Conservation (phyloP, 2,888 invertebrate genomes). For the Atrina japonica region DNA sequence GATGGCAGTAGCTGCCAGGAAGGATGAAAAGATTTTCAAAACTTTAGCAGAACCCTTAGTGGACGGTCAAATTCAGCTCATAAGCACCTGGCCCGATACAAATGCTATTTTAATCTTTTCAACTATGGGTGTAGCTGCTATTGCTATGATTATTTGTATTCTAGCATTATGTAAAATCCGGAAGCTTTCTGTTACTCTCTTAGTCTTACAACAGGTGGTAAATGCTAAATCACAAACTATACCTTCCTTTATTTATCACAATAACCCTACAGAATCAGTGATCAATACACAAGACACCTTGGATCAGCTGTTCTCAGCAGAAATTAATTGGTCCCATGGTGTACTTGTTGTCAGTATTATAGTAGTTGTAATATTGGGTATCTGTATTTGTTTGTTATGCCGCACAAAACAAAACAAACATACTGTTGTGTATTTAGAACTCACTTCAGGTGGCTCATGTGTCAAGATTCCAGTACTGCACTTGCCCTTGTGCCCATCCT, state of each 20-base stretch:
- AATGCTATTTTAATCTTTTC: constrained; percentile 13
- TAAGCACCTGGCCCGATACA: constrained; percentile 14
- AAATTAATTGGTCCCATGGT: constrained; percentile 24
- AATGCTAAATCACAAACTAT: too few species aligned
- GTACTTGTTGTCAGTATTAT: not conserved
- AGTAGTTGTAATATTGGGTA: constrained; percentile 6
- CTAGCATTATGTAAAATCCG: too few species aligned
- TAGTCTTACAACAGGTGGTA: constrained; percentile 1
- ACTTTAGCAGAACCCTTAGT: constrained; percentile 15
- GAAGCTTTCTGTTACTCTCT: constrained; percentile 11
- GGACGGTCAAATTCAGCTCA: constrained; percentile 12
- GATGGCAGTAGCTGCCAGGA: constrained; percentile 23
- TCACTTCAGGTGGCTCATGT: constrained; percentile 14
- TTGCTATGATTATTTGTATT: too few species aligned
- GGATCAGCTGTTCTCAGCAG: not conserved
- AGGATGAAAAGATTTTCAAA: constrained; percentile 18
- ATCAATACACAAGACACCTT: not conserved
- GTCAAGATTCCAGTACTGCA: too few species aligned
- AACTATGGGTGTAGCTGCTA: constrained; percentile 13
- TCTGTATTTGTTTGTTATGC: not conserved
- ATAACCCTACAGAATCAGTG: not conserved
- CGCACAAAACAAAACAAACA: too few species aligned
- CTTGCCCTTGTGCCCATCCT: too few species aligned
- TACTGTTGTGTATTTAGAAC: too few species aligned
- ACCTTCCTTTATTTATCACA: constrained; percentile 19